These are phyloP conservation scores for Nineta flava DNA, from an alignment of 2,888 invertebrate genomes.

Conservation along the genomic window DNA sequence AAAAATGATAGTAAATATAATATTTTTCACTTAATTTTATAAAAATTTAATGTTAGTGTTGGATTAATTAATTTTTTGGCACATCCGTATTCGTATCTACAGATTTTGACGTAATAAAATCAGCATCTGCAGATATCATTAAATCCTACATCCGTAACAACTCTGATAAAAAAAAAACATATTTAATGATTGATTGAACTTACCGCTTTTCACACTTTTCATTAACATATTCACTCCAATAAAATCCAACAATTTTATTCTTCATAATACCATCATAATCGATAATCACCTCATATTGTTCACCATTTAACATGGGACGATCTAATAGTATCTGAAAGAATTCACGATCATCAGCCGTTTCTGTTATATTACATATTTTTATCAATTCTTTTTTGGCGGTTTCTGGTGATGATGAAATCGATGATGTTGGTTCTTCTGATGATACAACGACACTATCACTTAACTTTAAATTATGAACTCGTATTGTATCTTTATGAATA, in stretches of 20 bases:
- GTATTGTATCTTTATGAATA: not conserved
- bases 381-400: not conserved
- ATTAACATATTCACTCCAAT: conserved; percentile 45
- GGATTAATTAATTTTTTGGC: too few relatives aligned
- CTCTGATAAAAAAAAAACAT: too few relatives aligned
- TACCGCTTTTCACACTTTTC: conserved; percentile 27
- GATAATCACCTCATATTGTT: conserved; percentile 36
- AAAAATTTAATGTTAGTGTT: too few relatives aligned
- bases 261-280: conserved; percentile 47
- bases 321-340: conserved; percentile 26
- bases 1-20: too few relatives aligned
- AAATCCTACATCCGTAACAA: too few relatives aligned
- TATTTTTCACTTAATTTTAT: too few relatives aligned
- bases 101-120: too few relatives aligned
- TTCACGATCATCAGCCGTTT: conserved; percentile 24
- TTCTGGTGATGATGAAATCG: not conserved
- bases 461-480: not conserved
- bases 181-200: too few relatives aligned
- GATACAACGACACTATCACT: not conserved
- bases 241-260: conserved; percentile 55
- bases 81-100: too few relatives aligned
- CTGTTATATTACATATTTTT: not conserved
- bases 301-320: conserved; percentile 19
- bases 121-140: too few relatives aligned
- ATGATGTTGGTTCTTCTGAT: not conserved